Evolutionary conservation across 2,888 invertebrate genomes (phyloP).

Genomic region (Polylopha cassiicola): DNA sequence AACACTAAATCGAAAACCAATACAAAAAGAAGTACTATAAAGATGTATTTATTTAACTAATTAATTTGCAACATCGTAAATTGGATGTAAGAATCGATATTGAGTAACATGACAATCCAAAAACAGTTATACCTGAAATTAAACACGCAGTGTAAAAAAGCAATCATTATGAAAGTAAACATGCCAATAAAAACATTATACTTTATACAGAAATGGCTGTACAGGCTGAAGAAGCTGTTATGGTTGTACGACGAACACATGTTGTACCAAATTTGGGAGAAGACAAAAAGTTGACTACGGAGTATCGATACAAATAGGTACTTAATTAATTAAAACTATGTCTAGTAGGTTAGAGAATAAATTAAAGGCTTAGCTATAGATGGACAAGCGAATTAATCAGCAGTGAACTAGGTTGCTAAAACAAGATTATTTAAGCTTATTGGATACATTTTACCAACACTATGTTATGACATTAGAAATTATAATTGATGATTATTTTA

Average conservation of each 20-base stretch:
- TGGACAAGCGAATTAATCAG: slow-evolving; percentile 14
- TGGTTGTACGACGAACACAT: slow-evolving; percentile 46
- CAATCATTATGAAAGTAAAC: slow-evolving; percentile 14
- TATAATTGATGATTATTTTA: too few species aligned
- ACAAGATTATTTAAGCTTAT: slow-evolving; percentile 14
- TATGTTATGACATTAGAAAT: slow-evolving; percentile 6
- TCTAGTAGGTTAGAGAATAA: too few species aligned
- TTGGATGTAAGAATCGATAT: slow-evolving; percentile 12
- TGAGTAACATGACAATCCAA: slow-evolving; percentile 13
- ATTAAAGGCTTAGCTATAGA: slow-evolving; percentile 8
- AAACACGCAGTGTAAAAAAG: slow-evolving; percentile 13
- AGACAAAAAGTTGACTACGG: slow-evolving; percentile 10
- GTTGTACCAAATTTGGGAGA: slow-evolving; percentile 48
- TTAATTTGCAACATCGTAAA: too few species aligned
- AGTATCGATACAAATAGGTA: too few species aligned
- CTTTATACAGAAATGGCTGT: slow-evolving; percentile 33
- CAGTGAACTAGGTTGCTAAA: slow-evolving; percentile 6
- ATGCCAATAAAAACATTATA: slow-evolving; percentile 3
- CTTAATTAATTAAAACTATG: too few species aligned
- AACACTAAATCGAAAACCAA: too few species aligned
- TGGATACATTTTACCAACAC: slow-evolving; percentile 3
- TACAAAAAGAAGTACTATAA: too few species aligned
- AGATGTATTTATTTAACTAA: too few species aligned
- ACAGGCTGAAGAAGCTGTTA: slow-evolving; percentile 36
- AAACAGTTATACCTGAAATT: slow-evolving; percentile 15